Evolutionary conservation across 1,140 invertebrate species (phyloP).

Genomic region (Branchinecta lindahli): DNA sequence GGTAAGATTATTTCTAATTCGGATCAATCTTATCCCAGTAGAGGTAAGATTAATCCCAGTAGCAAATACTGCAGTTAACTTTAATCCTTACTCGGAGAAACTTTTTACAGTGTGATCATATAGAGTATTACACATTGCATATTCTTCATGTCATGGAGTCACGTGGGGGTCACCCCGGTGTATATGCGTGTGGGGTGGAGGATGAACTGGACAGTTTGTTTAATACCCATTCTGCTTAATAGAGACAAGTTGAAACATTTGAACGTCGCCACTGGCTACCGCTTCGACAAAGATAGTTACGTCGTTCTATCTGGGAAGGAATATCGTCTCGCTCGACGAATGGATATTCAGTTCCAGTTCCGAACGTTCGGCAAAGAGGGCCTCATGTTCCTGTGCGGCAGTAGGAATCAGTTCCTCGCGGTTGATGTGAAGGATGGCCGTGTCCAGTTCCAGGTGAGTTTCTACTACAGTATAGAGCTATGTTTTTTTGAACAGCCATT

Average conservation of each 20-base stretch:
- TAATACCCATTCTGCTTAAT: conserved; percentile 22
- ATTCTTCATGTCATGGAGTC: too few species aligned
- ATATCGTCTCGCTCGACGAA: conserved; percentile 38
- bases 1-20: too few species aligned
- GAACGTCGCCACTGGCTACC: conserved; percentile 47
- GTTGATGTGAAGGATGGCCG: conserved; percentile 63
- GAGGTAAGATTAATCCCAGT: too few species aligned
- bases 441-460: conserved; percentile 46
- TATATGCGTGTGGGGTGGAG: too few species aligned
- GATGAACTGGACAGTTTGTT: too few species aligned
- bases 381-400: conserved; percentile 65
- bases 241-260: conserved; percentile 47
- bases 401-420: conserved; percentile 57
- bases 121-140: too few species aligned
- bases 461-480: conserved; percentile 1
- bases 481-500: background rate
- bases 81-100: too few species aligned
- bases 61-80: too few species aligned
- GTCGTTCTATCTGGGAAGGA: conserved; percentile 44
- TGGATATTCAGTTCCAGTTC: conserved; percentile 55
- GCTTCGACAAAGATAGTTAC: conserved; percentile 75
- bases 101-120: too few species aligned
- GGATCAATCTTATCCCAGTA: too few species aligned
- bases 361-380: conserved; percentile 73
- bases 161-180: too few species aligned